These are phyloP conservation scores for Lysandra bellargus DNA, from an alignment of 2,888 invertebrate genomes.

Conservation along the genomic window DNA sequence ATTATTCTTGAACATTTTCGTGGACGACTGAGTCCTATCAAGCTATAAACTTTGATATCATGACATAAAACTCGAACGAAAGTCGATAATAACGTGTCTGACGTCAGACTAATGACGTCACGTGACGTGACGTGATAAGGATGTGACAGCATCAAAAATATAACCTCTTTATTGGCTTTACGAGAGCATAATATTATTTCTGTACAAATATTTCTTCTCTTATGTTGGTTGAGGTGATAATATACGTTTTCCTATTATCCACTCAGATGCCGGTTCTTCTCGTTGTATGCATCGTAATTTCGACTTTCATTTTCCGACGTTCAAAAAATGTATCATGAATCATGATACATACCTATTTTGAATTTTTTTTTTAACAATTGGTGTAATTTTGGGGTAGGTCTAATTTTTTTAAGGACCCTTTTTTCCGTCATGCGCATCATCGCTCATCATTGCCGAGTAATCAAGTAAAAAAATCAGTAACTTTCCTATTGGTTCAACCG, in stretches of 20 bases:
- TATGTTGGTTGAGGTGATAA: not conserved
- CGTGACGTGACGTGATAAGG: conserved; percentile 5
- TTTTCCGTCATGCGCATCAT: too few species aligned
- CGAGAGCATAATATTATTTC: not conserved
- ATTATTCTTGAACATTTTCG: not conserved
- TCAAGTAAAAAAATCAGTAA: not conserved
- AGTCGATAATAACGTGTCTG: conserved; percentile 19
- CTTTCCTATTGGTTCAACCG: not conserved
- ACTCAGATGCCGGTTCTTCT: too few species aligned
- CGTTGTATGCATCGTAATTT: too few species aligned
- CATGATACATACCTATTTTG: too few species aligned
- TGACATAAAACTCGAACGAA: not conserved
- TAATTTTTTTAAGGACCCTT: too few species aligned
- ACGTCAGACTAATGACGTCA: not conserved
- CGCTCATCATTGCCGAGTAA: not conserved
- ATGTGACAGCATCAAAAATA: not conserved
- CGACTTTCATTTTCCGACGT: too few species aligned
- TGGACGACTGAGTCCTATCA: not conserved
- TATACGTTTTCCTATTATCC: too few species aligned
- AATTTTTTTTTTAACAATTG: too few species aligned
- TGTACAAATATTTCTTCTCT: not conserved
- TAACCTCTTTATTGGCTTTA: not conserved
- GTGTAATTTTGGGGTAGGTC: too few species aligned
- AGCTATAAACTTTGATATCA: not conserved
- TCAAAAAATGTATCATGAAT: too few species aligned